These are phyloP conservation scores for Clarias macrocephalus DNA, from an alignment of 2,113 vertebrate genomes.

Conservation along the genomic window DNA sequence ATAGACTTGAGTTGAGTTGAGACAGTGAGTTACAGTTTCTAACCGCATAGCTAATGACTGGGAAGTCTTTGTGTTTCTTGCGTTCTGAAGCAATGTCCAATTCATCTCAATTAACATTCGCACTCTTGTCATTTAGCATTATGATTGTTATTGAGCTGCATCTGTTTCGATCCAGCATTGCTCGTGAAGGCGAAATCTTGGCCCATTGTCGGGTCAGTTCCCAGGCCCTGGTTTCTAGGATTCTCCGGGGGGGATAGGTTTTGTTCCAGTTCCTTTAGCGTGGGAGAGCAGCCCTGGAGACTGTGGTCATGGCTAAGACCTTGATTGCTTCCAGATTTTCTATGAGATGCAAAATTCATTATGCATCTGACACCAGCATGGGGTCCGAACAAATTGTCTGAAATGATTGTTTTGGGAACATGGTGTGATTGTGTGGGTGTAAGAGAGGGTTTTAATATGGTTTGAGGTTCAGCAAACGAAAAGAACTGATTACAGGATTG, in stretches of 20 bases:
- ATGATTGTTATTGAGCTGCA: slow-evolving; percentile 8
- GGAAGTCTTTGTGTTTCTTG: not conserved
- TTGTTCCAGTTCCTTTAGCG: slow-evolving; percentile 64
- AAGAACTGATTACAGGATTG: slow-evolving; percentile 30
- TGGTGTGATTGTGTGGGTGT: not conserved
- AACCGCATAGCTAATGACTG: not conserved
- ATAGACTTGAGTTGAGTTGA: not conserved
- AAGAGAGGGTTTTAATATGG: slow-evolving; percentile 3
- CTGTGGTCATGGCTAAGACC: slow-evolving; percentile 64
- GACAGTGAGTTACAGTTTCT: not conserved
- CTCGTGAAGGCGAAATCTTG: slow-evolving; percentile 37
- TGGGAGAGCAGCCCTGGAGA: slow-evolving; percentile 68
- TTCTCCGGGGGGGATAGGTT: slow-evolving; percentile 58
- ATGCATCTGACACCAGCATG: not conserved
- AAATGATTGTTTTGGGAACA: not conserved
- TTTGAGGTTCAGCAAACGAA: slow-evolving; percentile 13
- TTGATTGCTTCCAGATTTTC: slow-evolving; percentile 75
- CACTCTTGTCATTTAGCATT: not conserved
- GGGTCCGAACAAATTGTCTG: slow-evolving; percentile 42
- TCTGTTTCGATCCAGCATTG: slow-evolving; percentile 42
- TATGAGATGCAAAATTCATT: slow-evolving; percentile 52
- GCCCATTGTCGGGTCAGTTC: slow-evolving; percentile 59
- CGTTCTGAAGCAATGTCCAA: slow-evolving; percentile 28
- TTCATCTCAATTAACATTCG: not conserved
- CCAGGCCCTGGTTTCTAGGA: slow-evolving; percentile 65